Conservation (phyloP, 2,113 vertebrate genomes). For the Notothenia coriiceps region DNA sequence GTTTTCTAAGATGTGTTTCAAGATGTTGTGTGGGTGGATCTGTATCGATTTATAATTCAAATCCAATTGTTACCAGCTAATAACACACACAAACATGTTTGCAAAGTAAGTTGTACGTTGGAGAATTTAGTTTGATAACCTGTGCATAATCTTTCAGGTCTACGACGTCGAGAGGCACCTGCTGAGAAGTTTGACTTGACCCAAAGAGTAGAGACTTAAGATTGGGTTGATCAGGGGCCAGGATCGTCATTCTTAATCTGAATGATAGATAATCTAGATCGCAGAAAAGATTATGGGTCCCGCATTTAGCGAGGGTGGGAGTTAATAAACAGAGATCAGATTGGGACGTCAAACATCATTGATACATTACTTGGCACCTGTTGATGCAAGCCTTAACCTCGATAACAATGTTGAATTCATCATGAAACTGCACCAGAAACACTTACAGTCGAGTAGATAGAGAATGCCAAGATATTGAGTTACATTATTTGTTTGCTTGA, state of each 20-base stretch:
- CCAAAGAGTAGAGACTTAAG: slow-evolving; percentile 31
- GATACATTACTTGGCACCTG: neutral
- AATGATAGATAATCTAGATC: slow-evolving; percentile 66
- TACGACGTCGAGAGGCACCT: slow-evolving; percentile 30
- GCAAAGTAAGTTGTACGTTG: neutral
- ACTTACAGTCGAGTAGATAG: neutral
- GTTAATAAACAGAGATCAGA: slow-evolving; percentile 23
- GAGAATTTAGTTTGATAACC: slow-evolving; percentile 25
- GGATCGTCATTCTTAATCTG: slow-evolving; percentile 56
- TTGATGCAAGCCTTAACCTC: neutral
- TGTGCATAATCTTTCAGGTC: slow-evolving; percentile 38
- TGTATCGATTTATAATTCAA: neutral
- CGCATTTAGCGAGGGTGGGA: neutral
- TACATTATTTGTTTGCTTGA: slow-evolving; percentile 22
- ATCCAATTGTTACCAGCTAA: neutral
- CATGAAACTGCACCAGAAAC: neutral
- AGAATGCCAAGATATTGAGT: neutral
- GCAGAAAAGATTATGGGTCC: slow-evolving; percentile 31
- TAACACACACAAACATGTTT: neutral
- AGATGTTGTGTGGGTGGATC: neutral
- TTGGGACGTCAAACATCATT: slow-evolving; percentile 1
- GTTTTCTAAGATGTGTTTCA: too few species aligned
- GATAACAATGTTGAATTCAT: neutral
- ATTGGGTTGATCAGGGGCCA: slow-evolving; percentile 50
- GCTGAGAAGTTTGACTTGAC: slow-evolving; percentile 40